phyloP scores from a whole-genome alignment of 2,888 invertebrate genomes.

The Exocentrus adspersus region DNA sequence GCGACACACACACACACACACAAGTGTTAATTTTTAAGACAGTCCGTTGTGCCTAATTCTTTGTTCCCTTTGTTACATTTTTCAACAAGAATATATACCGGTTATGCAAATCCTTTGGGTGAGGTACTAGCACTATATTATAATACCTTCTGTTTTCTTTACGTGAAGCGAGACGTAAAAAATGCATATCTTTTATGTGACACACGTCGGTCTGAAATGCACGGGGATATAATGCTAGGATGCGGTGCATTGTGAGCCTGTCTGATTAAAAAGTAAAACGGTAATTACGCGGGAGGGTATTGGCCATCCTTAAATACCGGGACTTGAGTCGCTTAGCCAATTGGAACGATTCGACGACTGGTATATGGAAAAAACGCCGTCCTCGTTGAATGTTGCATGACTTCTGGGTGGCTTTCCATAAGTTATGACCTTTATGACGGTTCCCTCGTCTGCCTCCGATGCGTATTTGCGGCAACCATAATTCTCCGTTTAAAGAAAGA shows the following conservation, averaged over 20 bases:
- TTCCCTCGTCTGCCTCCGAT: slow-evolving; percentile 34
- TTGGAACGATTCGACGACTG: slow-evolving; percentile 33
- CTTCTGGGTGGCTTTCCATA: slow-evolving; percentile 51
- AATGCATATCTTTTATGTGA: slow-evolving; percentile 46
- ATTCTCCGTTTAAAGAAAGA: slow-evolving; percentile 29
- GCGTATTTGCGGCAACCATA: slow-evolving; percentile 31
- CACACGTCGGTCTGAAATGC: slow-evolving; percentile 48
- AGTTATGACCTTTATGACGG: slow-evolving; percentile 51
- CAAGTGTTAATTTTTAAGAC: slow-evolving; percentile 34
- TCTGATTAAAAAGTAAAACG: slow-evolving; percentile 53
- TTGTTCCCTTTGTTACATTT: slow-evolving; percentile 36
- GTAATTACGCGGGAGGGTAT: slow-evolving; percentile 53
- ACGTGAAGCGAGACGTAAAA: slow-evolving; percentile 44
- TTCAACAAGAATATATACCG: slow-evolving; percentile 36
- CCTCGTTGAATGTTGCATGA: slow-evolving; percentile 58
- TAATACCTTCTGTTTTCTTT: slow-evolving; percentile 38
- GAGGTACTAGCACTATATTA: slow-evolving; percentile 27
- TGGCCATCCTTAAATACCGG: slow-evolving; percentile 41
- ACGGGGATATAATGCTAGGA: slow-evolving; percentile 40
- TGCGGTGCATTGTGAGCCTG: slow-evolving; percentile 49
- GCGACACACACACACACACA: background rate
- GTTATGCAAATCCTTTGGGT: slow-evolving; percentile 32
- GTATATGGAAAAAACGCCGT: slow-evolving; percentile 44
- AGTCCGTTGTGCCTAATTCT: slow-evolving; percentile 22
- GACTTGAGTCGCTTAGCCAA: slow-evolving; percentile 40